A percentile compares a stretch with the other conserved stretches of the same genome.
Conservation (phyloP, 2,113 vertebrate species). For the Ellobius talpinus region DNA sequence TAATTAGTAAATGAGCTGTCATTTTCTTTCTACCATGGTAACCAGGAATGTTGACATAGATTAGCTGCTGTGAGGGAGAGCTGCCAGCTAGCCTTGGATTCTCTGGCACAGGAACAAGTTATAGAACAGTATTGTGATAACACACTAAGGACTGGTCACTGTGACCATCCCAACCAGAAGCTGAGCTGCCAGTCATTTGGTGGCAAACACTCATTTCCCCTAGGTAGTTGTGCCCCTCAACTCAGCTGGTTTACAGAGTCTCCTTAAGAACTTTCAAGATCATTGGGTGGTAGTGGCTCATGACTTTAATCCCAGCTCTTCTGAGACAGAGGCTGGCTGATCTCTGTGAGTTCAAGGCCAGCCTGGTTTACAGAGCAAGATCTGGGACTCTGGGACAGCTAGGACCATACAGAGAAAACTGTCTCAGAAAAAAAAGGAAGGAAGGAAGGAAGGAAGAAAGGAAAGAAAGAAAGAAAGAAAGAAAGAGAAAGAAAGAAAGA, state of each 20-base stretch:
- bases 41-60: not conserved
- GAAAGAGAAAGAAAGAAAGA: rapidly evolving
- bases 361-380: not conserved
- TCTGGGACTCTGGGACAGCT: not conserved
- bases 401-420: not conserved
- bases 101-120: not conserved
- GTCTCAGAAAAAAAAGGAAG: not conserved
- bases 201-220: not conserved
- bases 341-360: not conserved
- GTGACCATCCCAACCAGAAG: not conserved
- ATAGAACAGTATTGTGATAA: not conserved
- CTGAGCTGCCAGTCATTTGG: not conserved
- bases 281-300: not conserved
- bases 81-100: not conserved
- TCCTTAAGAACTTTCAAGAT: not conserved
- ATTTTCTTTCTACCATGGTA: not conserved
- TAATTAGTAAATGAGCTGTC: not conserved
- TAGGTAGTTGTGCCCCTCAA: not conserved
- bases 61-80: not conserved
- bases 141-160: too few species aligned
- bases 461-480: too few species aligned
- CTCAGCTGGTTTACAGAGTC: not conserved
- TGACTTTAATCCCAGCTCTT: not conserved
- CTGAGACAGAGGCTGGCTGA: not conserved
- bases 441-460: too few species aligned